Evolutionary conservation across 2,113 vertebrate genomes (phyloP).

Genomic region (Planiliza haematocheilus): DNA sequence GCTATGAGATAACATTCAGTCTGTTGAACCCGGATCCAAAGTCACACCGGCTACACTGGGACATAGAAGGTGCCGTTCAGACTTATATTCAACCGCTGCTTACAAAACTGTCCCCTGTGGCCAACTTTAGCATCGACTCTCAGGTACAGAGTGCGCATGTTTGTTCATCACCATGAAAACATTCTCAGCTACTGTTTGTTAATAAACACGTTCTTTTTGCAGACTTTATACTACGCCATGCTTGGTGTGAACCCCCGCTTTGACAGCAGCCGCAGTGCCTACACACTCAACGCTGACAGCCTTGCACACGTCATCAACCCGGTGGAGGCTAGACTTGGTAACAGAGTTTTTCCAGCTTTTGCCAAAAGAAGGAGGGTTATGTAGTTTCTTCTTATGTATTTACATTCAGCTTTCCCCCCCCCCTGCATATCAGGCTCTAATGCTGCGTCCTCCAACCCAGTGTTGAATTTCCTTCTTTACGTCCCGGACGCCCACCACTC

Average conservation of each 20-base stretch:
- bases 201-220: not conserved
- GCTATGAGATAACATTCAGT: slow-evolving; percentile 97
- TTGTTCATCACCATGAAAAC: not conserved
- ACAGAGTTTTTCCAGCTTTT: slow-evolving; percentile 40
- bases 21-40: slow-evolving; percentile 95
- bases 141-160: slow-evolving; percentile 84
- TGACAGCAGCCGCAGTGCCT: slow-evolving; percentile 85
- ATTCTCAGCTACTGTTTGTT: not conserved
- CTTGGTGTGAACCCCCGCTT: slow-evolving; percentile 94
- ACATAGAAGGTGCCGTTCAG: slow-evolving; percentile 89
- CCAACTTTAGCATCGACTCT: slow-evolving; percentile 96
- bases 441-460: slow-evolving; percentile 92
- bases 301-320: slow-evolving; percentile 98
- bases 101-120: slow-evolving; percentile 86
- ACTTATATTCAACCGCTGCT: slow-evolving; percentile 90
- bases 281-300: slow-evolving; percentile 89
- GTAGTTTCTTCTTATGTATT: not conserved
- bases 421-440: slow-evolving; percentile 88
- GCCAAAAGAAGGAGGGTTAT: not conserved
- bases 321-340: slow-evolving; percentile 94
- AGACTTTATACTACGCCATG: slow-evolving; percentile 93
- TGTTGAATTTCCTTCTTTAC: slow-evolving; percentile 95
- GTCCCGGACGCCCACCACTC: slow-evolving; percentile 92
- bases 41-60: slow-evolving; percentile 91
- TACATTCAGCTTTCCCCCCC: not conserved